phyloP scores from a whole-genome alignment of 2,888 invertebrate species.

The Embidobia sp. region DNA sequence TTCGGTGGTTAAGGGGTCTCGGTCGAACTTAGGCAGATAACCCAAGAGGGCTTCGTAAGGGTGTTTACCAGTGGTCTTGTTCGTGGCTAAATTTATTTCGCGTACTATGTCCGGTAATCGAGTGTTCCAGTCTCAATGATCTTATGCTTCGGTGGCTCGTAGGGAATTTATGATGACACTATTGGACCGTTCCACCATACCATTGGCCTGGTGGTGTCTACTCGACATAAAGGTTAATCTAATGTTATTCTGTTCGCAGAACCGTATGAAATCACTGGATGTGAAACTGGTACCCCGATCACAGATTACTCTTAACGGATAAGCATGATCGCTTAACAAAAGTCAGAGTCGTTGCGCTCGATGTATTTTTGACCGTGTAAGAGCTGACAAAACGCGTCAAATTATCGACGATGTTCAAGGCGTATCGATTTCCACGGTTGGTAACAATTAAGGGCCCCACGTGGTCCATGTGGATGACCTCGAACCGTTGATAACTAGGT shows the following conservation, averaged over 20 bases:
- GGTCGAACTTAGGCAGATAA: conserved; percentile 1
- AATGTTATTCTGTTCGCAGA: conserved; percentile 41
- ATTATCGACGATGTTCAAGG: conserved; percentile 65
- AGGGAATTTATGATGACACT: conserved; percentile 22
- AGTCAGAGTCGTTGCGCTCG: conserved; percentile 16
- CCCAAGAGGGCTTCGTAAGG: conserved; percentile 11
- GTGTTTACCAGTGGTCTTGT: not conserved
- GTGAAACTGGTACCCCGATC: conserved; percentile 64
- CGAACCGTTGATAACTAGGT: conserved; percentile 66
- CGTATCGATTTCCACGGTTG: conserved; percentile 50
- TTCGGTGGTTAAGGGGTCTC: too few relatives aligned
- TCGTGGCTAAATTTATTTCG: not conserved
- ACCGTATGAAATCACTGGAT: conserved; percentile 18
- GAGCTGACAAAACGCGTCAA: conserved; percentile 62
- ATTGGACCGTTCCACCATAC: conserved; percentile 43
- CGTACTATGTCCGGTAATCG: not conserved
- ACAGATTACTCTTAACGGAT: conserved; percentile 45
- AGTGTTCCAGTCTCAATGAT: not conserved
- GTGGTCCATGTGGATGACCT: conserved; percentile 65
- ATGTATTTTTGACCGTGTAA: conserved; percentile 50
- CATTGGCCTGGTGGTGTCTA: conserved; percentile 57
- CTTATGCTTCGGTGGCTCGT: not conserved
- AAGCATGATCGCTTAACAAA: conserved; percentile 47
- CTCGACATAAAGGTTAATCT: conserved; percentile 44
- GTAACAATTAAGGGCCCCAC: conserved; percentile 64